Percentiles rank a stretch among this genome's conserved stretches.
These are phyloP conservation scores for Sinotaia quadrata DNA, from an alignment of 2,888 invertebrate species.

Conservation along the genomic window DNA sequence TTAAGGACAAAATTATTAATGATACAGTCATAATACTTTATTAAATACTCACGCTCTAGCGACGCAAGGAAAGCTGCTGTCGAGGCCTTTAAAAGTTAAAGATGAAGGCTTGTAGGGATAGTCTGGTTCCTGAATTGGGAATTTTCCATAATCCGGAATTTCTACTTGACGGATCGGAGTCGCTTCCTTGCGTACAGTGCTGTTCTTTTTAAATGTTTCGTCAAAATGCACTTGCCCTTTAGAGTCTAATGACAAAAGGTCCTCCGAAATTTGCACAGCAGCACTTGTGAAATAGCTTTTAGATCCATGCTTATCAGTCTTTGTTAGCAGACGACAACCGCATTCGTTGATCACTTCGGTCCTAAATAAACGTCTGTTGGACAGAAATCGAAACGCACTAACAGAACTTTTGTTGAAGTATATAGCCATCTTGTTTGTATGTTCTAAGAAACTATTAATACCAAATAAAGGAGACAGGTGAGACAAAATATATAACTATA, in stretches of 20 bases:
- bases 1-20: background rate
- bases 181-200: background rate
- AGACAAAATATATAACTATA: too few relatives aligned
- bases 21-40: background rate
- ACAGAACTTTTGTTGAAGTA: too few relatives aligned
- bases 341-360: background rate
- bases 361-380: background rate
- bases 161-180: slow-evolving; percentile 44
- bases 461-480: too few relatives aligned
- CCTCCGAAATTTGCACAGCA: too few relatives aligned
- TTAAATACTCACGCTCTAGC: slow-evolving; percentile 55
- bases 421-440: too few relatives aligned
- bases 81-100: slow-evolving; percentile 57
- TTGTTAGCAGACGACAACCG: slow-evolving; percentile 16
- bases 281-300: too few relatives aligned
- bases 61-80: slow-evolving; percentile 66
- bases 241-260: too few relatives aligned
- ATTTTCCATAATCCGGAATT: slow-evolving; percentile 42
- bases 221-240: too few relatives aligned
- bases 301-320: too few relatives aligned
- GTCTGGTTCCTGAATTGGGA: slow-evolving; percentile 5
- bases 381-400: slow-evolving; percentile 12
- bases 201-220: background rate
- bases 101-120: background rate
- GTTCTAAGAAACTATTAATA: too few relatives aligned